Conservation (phyloP, 1,140 invertebrate species). For the Drosophila bifasciata region DNA sequence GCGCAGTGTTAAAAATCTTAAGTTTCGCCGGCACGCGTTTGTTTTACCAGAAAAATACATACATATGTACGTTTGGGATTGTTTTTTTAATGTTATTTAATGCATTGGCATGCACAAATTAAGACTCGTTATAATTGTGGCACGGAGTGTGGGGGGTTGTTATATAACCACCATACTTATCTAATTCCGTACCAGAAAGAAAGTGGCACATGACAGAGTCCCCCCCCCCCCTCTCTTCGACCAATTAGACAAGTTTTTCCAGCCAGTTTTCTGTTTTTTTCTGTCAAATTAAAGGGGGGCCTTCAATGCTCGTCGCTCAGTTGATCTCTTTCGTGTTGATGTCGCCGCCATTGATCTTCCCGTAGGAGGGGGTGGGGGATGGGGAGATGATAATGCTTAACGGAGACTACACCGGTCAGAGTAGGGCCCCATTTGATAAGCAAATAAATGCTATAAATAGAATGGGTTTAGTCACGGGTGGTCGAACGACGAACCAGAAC, state of each 20-base stretch:
- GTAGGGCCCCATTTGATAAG: conserved; percentile 12
- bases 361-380: too few species aligned
- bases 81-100: conserved; percentile 63
- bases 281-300: conserved; percentile 48
- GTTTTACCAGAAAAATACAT: conserved; percentile 67
- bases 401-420: conserved; percentile 3
- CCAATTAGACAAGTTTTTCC: conserved; percentile 67
- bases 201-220: conserved; percentile 53
- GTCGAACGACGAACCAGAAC: too few species aligned
- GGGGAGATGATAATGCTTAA: conserved; percentile 13
- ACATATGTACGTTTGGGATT: conserved; percentile 32
- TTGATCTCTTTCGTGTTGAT: conserved; percentile 26
- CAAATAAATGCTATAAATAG: background rate
- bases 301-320: conserved; percentile 32
- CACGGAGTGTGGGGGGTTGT: conserved; percentile 14
- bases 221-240: too few species aligned
- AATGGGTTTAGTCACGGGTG: too few species aligned
- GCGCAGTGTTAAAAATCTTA: background rate
- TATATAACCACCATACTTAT: conserved; percentile 73
- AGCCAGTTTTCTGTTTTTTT: conserved; percentile 35
- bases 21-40: conserved; percentile 69
- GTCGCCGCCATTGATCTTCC: conserved; percentile 28
- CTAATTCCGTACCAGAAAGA: conserved; percentile 68
- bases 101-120: conserved; percentile 66
- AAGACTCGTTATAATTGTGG: conserved; percentile 77